phyloP scores from a whole-genome alignment of 2,888 invertebrate species.

The Patella pellucida region DNA sequence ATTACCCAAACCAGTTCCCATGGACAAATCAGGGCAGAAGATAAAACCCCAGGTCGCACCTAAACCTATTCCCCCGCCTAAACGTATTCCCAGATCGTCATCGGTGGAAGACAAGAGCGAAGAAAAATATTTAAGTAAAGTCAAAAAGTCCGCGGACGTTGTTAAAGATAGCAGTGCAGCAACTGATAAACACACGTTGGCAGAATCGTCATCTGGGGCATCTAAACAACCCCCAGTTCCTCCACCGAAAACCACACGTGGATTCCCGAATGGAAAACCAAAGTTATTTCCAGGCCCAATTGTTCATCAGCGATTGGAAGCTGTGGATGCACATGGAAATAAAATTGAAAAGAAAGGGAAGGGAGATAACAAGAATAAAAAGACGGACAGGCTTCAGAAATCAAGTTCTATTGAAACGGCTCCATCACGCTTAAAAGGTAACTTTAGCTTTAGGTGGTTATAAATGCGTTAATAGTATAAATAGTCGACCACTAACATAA shows the following conservation, averaged over 20 bases:
- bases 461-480: too few relatives aligned
- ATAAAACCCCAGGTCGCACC: too few relatives aligned
- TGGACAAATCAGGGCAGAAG: too few relatives aligned
- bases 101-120: too few relatives aligned
- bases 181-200: neutral
- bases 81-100: too few relatives aligned
- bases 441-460: too few relatives aligned
- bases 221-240: neutral
- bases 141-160: too few relatives aligned
- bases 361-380: neutral
- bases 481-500: too few relatives aligned
- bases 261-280: conserved; percentile 4
- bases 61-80: too few relatives aligned
- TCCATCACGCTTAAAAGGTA: conserved; percentile 5
- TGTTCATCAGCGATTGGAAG: neutral
- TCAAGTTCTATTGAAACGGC: neutral
- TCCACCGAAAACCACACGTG: neutral
- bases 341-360: neutral
- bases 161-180: too few relatives aligned
- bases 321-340: neutral
- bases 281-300: conserved; percentile 6
- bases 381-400: neutral
- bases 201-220: neutral
- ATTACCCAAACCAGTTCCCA: too few relatives aligned
- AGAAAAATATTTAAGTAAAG: too few relatives aligned